Percentiles rank a stretch among this genome's conserved stretches.
phyloP scores from a whole-genome alignment of 2,797 vertebrate genomes.

The Acipenser transmontanus region DNA sequence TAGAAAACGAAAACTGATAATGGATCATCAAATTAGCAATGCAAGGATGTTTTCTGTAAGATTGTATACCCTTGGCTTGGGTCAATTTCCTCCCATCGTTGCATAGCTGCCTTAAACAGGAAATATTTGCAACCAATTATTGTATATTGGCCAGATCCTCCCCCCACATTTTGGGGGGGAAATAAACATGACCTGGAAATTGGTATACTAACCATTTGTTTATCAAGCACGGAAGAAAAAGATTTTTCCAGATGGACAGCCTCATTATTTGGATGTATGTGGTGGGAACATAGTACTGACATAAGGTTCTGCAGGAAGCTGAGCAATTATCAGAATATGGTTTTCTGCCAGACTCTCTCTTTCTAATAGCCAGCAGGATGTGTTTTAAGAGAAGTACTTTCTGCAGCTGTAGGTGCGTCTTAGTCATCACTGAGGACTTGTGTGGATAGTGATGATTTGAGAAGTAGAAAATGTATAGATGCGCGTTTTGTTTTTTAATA shows the following conservation, averaged over 20 bases:
- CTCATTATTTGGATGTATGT: slow-evolving; percentile 34
- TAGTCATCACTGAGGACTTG: too few species aligned
- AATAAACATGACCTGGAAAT: slow-evolving; percentile 20
- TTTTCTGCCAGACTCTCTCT: slow-evolving; percentile 26
- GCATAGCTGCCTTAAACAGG: slow-evolving; percentile 4
- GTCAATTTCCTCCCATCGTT: too few species aligned
- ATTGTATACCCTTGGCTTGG: too few species aligned
- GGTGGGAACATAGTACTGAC: slow-evolving; percentile 37
- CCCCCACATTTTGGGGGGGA: too few species aligned
- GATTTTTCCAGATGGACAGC: slow-evolving; percentile 32
- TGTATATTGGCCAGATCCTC: not conserved
- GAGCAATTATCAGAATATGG: slow-evolving; percentile 35
- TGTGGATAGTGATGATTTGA: too few species aligned
- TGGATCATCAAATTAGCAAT: too few species aligned
- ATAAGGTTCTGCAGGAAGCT: slow-evolving; percentile 45
- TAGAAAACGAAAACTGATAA: too few species aligned
- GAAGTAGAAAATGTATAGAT: too few species aligned
- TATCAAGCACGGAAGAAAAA: slow-evolving; percentile 23
- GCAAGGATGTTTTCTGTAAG: too few species aligned
- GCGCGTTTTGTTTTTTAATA: too few species aligned
- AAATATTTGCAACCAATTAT: slow-evolving; percentile 12
- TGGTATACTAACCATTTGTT: slow-evolving; percentile 20
- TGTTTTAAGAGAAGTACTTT: slow-evolving; percentile 37
- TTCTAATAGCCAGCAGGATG: slow-evolving; percentile 26
- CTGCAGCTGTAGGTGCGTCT: slow-evolving; percentile 48